A percentile compares a stretch with the other conserved stretches of the same genome.
Conservation (phyloP, 2,888 invertebrate species). For the Leptogaster cylindrica region DNA sequence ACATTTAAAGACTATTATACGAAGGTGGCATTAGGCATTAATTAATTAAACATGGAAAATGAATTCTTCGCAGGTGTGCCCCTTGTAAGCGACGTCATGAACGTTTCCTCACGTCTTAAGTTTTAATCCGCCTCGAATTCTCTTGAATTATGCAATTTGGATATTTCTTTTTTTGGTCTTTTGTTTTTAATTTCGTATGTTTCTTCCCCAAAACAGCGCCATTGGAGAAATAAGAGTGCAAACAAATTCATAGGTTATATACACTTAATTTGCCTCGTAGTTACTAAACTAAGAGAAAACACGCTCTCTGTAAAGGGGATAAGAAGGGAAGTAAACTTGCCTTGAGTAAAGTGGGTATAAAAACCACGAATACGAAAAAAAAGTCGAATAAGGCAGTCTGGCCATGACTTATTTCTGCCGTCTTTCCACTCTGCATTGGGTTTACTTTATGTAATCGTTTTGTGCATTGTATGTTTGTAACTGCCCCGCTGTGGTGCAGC, state of each 20-base stretch:
- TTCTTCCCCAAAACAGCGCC: no score
- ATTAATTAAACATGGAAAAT: no score
- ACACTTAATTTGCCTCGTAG: neutral
- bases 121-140: no score
- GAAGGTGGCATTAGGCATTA: no score
- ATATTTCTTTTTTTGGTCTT: neutral
- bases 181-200: no score
- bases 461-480: neutral
- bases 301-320: neutral
- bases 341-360: neutral
- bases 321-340: neutral
- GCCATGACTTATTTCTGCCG: neutral
- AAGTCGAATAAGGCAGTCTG: constrained; percentile 9
- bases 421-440: neutral
- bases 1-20: no score
- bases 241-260: neutral
- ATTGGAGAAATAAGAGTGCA: neutral
- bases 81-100: no score
- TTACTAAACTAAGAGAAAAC: neutral
- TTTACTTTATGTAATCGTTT: neutral
- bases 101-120: no score
- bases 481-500: neutral
- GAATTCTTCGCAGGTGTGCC: no score
- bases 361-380: neutral
- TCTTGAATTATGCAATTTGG: constrained; percentile 10